Base-by-base conservation (phyloP, 2,113 vertebrate genomes). In the Misgurnus mizolepis region DNA sequence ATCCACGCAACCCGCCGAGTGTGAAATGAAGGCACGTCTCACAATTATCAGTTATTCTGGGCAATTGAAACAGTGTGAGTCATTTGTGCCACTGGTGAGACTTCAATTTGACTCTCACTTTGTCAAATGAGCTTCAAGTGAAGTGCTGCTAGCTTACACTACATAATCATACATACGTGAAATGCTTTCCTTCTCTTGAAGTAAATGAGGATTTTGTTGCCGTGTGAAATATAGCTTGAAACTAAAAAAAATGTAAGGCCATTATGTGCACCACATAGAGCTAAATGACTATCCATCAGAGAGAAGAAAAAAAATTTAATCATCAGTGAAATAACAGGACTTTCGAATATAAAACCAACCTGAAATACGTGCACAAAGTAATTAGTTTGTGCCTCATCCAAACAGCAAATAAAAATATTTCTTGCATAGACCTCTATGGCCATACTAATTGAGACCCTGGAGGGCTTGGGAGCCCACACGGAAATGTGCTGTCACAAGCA, bases 61-160 rank as follows among this genome's bases (percentile, higher is more conserved):
- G 67, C 56, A 49, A 76, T 80, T 83, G 56, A 76, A 66, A 76
- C 58, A 34, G 9, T n/a, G 12, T 41, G 81, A 64, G 70, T 58
- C 71, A 83, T 62, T 27, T 43, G 27, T 60, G 49, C 61, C 71
- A 47, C 14, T 60, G 47, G 73, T 14, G 10, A 79, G 39, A 50
- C 47, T 34, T 15, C 18, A 1, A 47, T 71, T 60, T 18, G 10
- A 55, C 18, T 9, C 49, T 68, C 27, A 9, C 45, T 67, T 75
- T 75, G 34, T 60, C 39, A 17, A 40, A 22, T 66, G 55, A 70
- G 6, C 53, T 49, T 40, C 4, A 55, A 61, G 41, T 39, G 45
- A 22, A 43, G 53, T 43, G 81, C n/a, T 45, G 27, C n/a, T 34
- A 62, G 56, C 43, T 61, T 34, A 49, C 34, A 2, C 17, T 58